These are phyloP conservation scores for Anticlea derivata DNA, from an alignment of 2,888 invertebrate genomes.

Conservation along the genomic window DNA sequence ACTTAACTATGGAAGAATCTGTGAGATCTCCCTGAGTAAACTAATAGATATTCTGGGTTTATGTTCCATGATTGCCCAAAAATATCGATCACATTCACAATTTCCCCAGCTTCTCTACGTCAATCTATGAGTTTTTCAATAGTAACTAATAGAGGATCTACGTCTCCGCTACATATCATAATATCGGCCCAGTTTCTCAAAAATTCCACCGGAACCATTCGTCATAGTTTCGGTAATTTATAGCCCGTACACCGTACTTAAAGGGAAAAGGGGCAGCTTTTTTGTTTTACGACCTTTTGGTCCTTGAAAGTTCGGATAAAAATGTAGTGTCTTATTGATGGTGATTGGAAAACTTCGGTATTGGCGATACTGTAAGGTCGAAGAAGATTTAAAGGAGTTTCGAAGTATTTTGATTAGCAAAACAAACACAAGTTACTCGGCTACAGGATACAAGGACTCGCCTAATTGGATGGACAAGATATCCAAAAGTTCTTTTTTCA, in stretches of 20 bases:
- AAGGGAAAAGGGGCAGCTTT: constrained; percentile 44
- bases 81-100: not conserved
- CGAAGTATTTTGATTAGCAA: constrained; percentile 35
- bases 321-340: constrained; percentile 40
- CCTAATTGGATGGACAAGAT: constrained; percentile 20
- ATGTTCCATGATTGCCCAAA: not conserved
- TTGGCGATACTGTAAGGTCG: constrained; percentile 30
- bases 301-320: constrained; percentile 29
- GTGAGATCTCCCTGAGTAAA: not conserved
- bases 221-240: constrained; percentile 57
- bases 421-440: constrained; percentile 24
- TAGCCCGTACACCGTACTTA: constrained; percentile 44
- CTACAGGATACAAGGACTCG: constrained; percentile 9
- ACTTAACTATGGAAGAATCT: constrained; percentile 9
- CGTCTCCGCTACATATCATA: constrained; percentile 12
- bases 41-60: not conserved
- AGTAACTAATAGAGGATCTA: constrained; percentile 8
- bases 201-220: constrained; percentile 52
- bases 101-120: too few relatives aligned
- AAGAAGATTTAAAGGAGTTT: constrained; percentile 32
- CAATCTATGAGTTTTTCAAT: not conserved
- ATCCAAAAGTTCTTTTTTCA: constrained; percentile 10
- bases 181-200: constrained; percentile 25
- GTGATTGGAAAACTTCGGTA: constrained; percentile 50
- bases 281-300: constrained; percentile 46